These are phyloP conservation scores for Ictidomys tridecemlineatus DNA, from an alignment of 2,113 vertebrate species.

Conservation along the genomic window DNA sequence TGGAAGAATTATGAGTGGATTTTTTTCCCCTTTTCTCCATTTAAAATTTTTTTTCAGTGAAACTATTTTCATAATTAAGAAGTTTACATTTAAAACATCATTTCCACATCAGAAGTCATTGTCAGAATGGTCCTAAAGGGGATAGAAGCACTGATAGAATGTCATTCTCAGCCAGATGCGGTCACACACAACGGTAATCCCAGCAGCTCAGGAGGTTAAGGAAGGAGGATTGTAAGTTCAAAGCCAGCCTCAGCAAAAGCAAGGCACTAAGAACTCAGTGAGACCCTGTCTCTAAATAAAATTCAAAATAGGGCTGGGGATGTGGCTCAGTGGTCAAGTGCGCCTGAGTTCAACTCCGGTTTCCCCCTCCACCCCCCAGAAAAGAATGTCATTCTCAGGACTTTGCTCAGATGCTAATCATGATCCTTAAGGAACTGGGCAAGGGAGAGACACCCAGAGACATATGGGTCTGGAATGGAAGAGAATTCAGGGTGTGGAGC, in stretches of 20 bases:
- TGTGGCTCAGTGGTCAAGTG: too few species aligned
- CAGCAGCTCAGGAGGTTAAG: too few species aligned
- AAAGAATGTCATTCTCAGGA: background rate
- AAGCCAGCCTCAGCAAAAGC: too few species aligned
- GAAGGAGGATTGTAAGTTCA: too few species aligned
- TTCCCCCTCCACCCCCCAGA: too few species aligned
- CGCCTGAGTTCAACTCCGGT: too few species aligned
- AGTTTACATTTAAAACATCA: background rate
- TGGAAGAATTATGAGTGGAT: background rate
- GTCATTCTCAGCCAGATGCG: background rate
- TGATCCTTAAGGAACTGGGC: background rate
- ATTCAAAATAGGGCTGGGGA: too few species aligned
- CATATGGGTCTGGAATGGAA: rapidly evolving
- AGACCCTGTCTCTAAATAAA: too few species aligned
- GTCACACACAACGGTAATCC: too few species aligned
- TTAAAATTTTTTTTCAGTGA: background rate
- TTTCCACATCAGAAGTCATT: constrained; percentile 5
- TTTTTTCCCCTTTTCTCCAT: background rate
- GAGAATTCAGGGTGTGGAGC: background rate
- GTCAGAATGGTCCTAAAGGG: background rate
- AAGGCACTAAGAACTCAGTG: too few species aligned
- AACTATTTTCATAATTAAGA: constrained; percentile 3
- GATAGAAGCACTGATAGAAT: background rate
- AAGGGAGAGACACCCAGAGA: background rate
- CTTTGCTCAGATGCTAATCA: background rate